phyloP scores from a whole-genome alignment of 2,888 invertebrate genomes.

The Stenodema calcarata region DNA sequence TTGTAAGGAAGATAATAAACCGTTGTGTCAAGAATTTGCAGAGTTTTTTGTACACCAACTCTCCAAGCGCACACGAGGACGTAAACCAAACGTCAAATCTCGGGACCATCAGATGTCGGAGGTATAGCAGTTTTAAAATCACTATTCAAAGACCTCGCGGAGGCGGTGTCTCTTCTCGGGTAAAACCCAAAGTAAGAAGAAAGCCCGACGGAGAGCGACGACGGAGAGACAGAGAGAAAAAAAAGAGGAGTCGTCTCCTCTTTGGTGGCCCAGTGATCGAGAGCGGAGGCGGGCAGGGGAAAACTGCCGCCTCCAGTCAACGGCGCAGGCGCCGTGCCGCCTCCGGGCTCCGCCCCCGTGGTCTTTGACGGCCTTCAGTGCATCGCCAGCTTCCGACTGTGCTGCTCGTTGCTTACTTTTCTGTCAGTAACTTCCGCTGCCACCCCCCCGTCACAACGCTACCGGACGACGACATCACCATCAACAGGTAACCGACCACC shows the following conservation, averaged over 20 bases:
- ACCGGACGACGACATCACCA: not conserved
- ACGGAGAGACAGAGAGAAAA: not conserved
- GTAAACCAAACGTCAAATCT: no score
- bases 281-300: not conserved
- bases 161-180: not conserved
- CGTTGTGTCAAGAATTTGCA: no score
- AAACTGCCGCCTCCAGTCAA: not conserved
- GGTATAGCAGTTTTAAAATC: no score
- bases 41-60: no score
- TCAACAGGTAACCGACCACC: slow-evolving; percentile 18
- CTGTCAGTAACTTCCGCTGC: not conserved
- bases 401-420: not conserved
- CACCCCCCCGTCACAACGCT: not conserved
- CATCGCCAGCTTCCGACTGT: slow-evolving; percentile 24
- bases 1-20: no score
- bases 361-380: not conserved
- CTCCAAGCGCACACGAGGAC: no score
- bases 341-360: slow-evolving; percentile 41
- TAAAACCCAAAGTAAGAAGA: not conserved
- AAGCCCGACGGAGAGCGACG: not conserved
- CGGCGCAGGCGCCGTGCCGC: slow-evolving; percentile 35
- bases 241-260: not conserved
- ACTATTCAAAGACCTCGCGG: not conserved
- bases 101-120: no score
- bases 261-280: not conserved